Evolutionary conservation across 1,140 invertebrate species (phyloP).

Genomic region (Drosophila watanabei): DNA sequence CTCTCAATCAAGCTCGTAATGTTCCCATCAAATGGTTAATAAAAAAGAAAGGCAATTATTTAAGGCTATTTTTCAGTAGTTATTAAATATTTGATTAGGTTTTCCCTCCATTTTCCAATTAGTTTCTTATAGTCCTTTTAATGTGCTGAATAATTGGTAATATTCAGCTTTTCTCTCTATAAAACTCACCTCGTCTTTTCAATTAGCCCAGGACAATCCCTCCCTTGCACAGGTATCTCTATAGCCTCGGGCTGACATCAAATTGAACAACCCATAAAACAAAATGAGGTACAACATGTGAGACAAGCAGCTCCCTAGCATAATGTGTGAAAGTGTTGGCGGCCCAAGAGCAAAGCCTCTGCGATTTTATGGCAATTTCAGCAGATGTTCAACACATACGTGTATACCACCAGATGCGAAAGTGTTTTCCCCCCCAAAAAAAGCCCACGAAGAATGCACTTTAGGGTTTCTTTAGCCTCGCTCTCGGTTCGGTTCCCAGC

Average conservation of each 20-base stretch:
- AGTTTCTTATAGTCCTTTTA: neutral
- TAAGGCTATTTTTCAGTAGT: neutral
- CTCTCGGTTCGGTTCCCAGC: slow-evolving; percentile 20
- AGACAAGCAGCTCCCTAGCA: slow-evolving; percentile 28
- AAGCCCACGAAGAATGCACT: slow-evolving; percentile 56
- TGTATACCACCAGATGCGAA: neutral
- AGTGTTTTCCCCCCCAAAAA: slow-evolving; percentile 6
- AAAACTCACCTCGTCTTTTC: slow-evolving; percentile 10
- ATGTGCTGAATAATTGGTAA: slow-evolving; percentile 10
- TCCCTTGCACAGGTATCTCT: slow-evolving; percentile 19
- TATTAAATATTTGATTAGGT: neutral
- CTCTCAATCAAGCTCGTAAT: slow-evolving; percentile 20
- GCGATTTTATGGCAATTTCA: slow-evolving; percentile 59
- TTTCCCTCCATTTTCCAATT: neutral
- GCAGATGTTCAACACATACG: slow-evolving; percentile 52
- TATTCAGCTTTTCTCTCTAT: neutral
- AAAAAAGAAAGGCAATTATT: neutral
- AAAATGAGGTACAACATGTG: slow-evolving; percentile 50
- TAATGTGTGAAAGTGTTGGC: slow-evolving; percentile 64
- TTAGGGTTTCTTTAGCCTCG: slow-evolving; percentile 36
- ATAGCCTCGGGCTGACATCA: slow-evolving; percentile 32
- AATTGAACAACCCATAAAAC: slow-evolving; percentile 58
- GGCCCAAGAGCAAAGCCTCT: slow-evolving; percentile 25
- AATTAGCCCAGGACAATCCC: slow-evolving; percentile 10
- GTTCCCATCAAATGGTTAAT: too few species aligned